Conservation (phyloP, 2,113 vertebrate genomes). For the Corythoichthys intestinalis region DNA sequence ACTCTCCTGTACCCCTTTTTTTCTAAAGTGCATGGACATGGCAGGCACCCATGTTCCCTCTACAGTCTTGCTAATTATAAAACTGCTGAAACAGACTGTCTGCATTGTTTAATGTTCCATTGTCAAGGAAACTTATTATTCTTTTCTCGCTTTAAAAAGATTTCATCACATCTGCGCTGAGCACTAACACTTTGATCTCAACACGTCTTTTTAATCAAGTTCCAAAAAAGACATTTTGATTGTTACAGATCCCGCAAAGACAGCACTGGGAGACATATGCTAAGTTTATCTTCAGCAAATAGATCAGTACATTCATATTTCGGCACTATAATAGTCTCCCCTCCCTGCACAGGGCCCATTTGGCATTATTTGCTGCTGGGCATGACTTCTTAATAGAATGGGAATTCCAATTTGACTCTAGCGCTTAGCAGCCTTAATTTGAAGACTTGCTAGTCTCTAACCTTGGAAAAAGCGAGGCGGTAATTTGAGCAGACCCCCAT, state of each 20-base stretch:
- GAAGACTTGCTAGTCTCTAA: slow-evolving; percentile 63
- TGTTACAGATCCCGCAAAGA: slow-evolving; percentile 54
- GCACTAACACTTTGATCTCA: slow-evolving; percentile 62
- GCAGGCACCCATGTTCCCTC: slow-evolving; percentile 33
- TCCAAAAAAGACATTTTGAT: slow-evolving; percentile 63
- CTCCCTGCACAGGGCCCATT: slow-evolving; percentile 67
- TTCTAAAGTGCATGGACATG: slow-evolving; percentile 12
- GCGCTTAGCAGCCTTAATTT: slow-evolving; percentile 72
- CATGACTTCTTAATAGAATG: slow-evolving; percentile 74
- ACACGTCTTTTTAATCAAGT: slow-evolving; percentile 69
- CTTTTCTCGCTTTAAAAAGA: slow-evolving; percentile 48
- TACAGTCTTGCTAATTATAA: slow-evolving; percentile 63
- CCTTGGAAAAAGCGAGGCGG: slow-evolving; percentile 59
- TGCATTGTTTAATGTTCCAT: slow-evolving; percentile 60
- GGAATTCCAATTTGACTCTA: slow-evolving; percentile 72
- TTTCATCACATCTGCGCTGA: slow-evolving; percentile 63
- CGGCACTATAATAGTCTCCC: slow-evolving; percentile 65
- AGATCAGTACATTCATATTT: slow-evolving; percentile 65
- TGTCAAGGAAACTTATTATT: slow-evolving; percentile 60
- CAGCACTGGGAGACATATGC: slow-evolving; percentile 66
- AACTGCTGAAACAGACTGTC: slow-evolving; percentile 63
- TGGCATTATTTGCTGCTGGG: slow-evolving; percentile 72
- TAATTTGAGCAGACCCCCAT: slow-evolving; percentile 60
- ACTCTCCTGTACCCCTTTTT: slow-evolving; percentile 12
- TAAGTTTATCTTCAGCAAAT: slow-evolving; percentile 73